Evolutionary conservation across 2,113 vertebrate species (phyloP), one percentile per base, ranked within the genome.

Genomic region (Sturnus vulgaris): DNA sequence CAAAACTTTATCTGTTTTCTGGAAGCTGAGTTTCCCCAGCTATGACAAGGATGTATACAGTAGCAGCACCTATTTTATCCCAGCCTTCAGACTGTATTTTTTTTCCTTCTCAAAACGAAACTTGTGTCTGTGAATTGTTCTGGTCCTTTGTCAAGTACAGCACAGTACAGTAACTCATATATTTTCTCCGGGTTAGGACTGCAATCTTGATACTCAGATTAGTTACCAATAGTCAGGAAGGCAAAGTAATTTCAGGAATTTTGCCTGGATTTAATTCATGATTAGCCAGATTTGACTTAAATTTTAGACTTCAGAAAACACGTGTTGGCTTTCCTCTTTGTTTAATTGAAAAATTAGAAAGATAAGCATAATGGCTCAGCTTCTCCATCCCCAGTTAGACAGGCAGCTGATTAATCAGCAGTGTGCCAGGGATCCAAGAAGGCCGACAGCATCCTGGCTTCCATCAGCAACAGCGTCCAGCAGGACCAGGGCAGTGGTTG

Each of bases 401-500:
- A 83, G 47, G 8, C 1, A 5, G 23, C 13, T 66, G 52, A 66
- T 39, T 11, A 33, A 39, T 27, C 6, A 3, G 4, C 28, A 56
- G 14, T 8, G 10, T 46, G 33, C 4, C 21, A 27, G 21, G 8
- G 5, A 4, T 23, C 11, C 60, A 37, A 53, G 35, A 50, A 24
- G 33, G 25, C 24, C 17, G 46, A 12, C 0, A 7, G 5, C 24
- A 59, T 50, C 17, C 11, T 39, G 40, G 11, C 11, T 15, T 70
- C 9, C 19, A 15, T 15, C 11, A 73, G 27, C 3, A 73, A 46
- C 0, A 18, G 5, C 0, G 40, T 21, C 15, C 71, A 86, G 30
- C 7, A 71, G 30, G 17, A 65, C 3, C 3, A 55, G 25, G 30
- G 33, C 15, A 27, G 20, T 4, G 9, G 25, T 24, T 1, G 0